phyloP scores from a whole-genome alignment of 2,113 vertebrate genomes.

The Dipodomys merriami region DNA sequence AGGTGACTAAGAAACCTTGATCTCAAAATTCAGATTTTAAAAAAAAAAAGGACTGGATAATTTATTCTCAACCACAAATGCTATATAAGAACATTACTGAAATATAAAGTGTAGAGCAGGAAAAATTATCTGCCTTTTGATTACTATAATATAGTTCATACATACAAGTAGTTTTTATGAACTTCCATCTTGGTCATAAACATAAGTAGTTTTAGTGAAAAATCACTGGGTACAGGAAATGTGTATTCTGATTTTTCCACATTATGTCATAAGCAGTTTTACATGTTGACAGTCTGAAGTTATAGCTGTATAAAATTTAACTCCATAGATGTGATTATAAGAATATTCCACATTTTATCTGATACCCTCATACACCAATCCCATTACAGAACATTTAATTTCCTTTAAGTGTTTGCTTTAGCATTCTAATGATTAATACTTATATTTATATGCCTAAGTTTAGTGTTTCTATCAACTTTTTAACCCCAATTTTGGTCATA shows the following conservation, averaged over 20 bases:
- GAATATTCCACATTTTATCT: slow-evolving; percentile 51
- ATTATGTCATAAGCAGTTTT: slow-evolving; percentile 70
- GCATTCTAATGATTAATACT: slow-evolving; percentile 28
- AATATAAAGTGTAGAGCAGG: slow-evolving; percentile 16
- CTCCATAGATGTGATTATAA: slow-evolving; percentile 38
- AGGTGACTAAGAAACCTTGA: slow-evolving; percentile 35
- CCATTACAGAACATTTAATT: slow-evolving; percentile 51
- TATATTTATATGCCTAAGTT: not conserved
- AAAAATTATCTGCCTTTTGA: slow-evolving; percentile 50
- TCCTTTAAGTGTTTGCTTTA: slow-evolving; percentile 53
- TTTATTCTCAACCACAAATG: slow-evolving; percentile 52
- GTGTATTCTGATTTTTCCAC: slow-evolving; percentile 58
- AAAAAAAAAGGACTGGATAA: slow-evolving; percentile 3
- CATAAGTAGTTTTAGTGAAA: slow-evolving; percentile 56
- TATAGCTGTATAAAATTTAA: slow-evolving; percentile 61
- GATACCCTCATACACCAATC: slow-evolving; percentile 17
- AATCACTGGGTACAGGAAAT: slow-evolving; percentile 38
- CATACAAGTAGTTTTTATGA: slow-evolving; percentile 42
- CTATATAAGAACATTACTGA: slow-evolving; percentile 23
- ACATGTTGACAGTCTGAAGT: slow-evolving; percentile 56
- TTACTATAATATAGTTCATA: slow-evolving; percentile 21
- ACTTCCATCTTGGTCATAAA: slow-evolving; percentile 48
- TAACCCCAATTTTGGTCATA: slow-evolving; percentile 1
- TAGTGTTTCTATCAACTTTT: slow-evolving; percentile 24
- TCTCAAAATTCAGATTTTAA: slow-evolving; percentile 50